These are phyloP conservation scores for Noturus placidus DNA, from an alignment of 2,113 vertebrate species.

Conservation along the genomic window DNA sequence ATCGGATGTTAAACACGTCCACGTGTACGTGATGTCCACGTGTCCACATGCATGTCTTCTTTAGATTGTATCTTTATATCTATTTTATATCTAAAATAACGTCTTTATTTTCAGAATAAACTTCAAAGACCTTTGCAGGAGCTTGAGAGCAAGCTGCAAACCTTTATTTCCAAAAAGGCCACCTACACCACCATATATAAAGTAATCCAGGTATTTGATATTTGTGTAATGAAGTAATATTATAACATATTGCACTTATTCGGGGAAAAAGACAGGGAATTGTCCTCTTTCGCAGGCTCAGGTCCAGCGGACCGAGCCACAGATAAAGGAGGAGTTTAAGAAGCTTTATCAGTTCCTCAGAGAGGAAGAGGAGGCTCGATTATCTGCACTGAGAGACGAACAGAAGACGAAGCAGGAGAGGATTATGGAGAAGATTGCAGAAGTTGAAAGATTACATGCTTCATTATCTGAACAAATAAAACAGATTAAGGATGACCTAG, in stretches of 20 bases:
- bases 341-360: slow-evolving; percentile 53
- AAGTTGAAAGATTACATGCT: background rate
- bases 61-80: background rate
- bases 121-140: background rate
- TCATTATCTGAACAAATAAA: background rate
- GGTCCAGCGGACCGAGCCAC: slow-evolving; percentile 44
- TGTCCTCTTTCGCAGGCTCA: slow-evolving; percentile 37
- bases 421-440: background rate
- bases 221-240: background rate
- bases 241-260: background rate
- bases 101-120: slow-evolving; percentile 3
- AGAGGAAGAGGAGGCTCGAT: slow-evolving; percentile 34
- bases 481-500: slow-evolving; percentile 6
- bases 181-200: background rate
- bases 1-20: background rate
- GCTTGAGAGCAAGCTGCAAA: background rate
- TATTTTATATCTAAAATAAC: background rate
- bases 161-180: background rate
- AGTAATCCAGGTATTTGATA: slow-evolving; percentile 2
- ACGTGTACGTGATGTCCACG: background rate
- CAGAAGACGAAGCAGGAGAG: background rate
- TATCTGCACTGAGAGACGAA: slow-evolving; percentile 41
- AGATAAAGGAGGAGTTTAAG: slow-evolving; percentile 53
- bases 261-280: background rate
- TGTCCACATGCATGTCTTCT: background rate